Evolutionary conservation across 1,140 invertebrate species (phyloP), one percentile per base, ranked within the genome.

Genomic region (Brachionus rotundiformis): DNA sequence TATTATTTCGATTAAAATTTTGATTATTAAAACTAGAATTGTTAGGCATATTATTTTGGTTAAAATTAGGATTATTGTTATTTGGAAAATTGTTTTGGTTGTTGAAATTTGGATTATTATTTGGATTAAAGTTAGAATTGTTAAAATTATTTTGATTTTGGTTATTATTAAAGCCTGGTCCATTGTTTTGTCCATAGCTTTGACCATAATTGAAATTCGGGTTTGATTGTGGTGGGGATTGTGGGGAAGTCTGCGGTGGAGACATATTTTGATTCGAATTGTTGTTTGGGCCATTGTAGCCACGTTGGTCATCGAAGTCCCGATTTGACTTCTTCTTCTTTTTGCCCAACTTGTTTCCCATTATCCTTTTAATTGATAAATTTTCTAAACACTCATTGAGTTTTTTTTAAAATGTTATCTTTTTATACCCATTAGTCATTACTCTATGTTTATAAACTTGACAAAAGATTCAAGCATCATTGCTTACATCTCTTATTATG

Each of bases 391-490:
- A n/a, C 29, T 33, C 29, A 33, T 33, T 31, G n/a, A n/a, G n/a
- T 19, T 19, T 8, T 68, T n/a, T 68, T 68, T 11, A 3, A 10
- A 36, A 68, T 68, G 25, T 27, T n/a, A 29, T 27, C 25, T 54
- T 54, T 49, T 54, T 54, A 54, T 54, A 54, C 47, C 19, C 47
- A 54, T 54, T 54, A 54, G 47, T 54, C 47, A 54, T 54, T 19
- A 54, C n/a, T 19, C 47, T 54, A 19, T 54, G 47, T 54, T 54
- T 54, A 54, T 19, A 54, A 54, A 54, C 47, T 54, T 54, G 47
- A 54, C 16, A 54, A 54, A 54, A 25, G 7, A 54, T 25, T 54
- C 47, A 54, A 54, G 47, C 47, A 54, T 54, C 47, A 54, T 19
- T 54, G 47, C 47, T 19, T 54, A 54, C 47, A 54, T 54, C 47